Base-by-base conservation (phyloP, 35 echinoderm and acorn worm genomes). In the Anneissia japonica region DNA sequence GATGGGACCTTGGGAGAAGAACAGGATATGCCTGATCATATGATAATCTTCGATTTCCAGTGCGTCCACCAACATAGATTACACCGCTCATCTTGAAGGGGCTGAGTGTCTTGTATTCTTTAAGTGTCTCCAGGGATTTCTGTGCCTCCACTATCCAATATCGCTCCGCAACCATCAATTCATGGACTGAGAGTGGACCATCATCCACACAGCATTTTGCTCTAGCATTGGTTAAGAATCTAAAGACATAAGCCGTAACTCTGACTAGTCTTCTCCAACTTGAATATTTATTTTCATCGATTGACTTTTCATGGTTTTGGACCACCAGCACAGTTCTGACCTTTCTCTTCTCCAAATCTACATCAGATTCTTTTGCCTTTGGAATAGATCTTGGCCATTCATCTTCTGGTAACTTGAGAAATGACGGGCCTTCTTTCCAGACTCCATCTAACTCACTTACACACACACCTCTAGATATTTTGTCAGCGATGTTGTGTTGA, bases 211-310 rank as follows among this genome's bases (percentile, higher is more conserved):
- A 81, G 56, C 86, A 56, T 90, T 64, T 86, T n/a, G 46, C 38
- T 10, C 77, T 64, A 56, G 89, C 36, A 37, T 89, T 89, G 13
- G 39, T 26, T 19, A 93, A 23, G 72, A 93, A 93, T 84, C 87
- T 76, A 1, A 90, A 37, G 13, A 94, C 88, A 77, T 90, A 94
- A 30, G 92, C 88, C 37, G 92, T 93, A 74, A 90, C 91, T 93
- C 92, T 85, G 9, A 89, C 34, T 17, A 93, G 72, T 86, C 32
- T 89, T 74, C 39, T 86, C 92, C 83, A 89, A 17, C 46, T 46
- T 6, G 73, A 89, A 56, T 74, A 90, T 6, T 34, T 93, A 11
- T 76, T 79, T 72, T 34, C 82, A 14, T 94, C 80, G 74, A 94
- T 90, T 0, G 72, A 36, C 11, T 83, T 39, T 73, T 31, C 10